Conservation (phyloP, 2,888 invertebrate species). For the Pecten maximus region DNA sequence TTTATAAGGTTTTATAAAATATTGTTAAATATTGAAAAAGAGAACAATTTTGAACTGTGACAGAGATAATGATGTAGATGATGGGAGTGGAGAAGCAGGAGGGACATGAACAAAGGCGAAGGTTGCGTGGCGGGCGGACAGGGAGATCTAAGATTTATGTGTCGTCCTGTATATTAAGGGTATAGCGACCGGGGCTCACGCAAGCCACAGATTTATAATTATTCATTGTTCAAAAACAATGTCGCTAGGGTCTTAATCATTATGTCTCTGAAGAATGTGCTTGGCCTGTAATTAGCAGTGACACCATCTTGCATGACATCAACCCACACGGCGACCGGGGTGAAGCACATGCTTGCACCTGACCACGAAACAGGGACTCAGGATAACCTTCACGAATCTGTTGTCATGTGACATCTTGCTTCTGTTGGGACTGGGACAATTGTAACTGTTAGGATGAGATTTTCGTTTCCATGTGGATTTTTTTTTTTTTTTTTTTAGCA, state of each 20-base stretch:
- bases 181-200: not conserved
- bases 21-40: not conserved
- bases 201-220: slow-evolving; percentile 35
- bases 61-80: not conserved
- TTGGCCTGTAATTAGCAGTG: slow-evolving; percentile 30
- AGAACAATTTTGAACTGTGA: not conserved
- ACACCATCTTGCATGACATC: slow-evolving; percentile 23
- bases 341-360: not conserved
- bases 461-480: too few relatives aligned
- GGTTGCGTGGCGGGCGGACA: not conserved
- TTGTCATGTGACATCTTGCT: not conserved
- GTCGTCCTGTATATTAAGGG: slow-evolving; percentile 2
- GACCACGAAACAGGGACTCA: not conserved
- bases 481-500: too few relatives aligned
- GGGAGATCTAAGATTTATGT: not conserved
- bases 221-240: slow-evolving; percentile 35
- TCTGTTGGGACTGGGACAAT: too few relatives aligned
- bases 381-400: not conserved
- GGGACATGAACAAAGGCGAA: not conserved
- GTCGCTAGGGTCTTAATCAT: slow-evolving; percentile 35
- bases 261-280: not conserved
- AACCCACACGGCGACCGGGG: not conserved
- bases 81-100: not conserved
- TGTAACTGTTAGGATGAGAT: too few relatives aligned
- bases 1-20: not conserved